Percentiles rank a stretch among this genome's conserved stretches.
Evolutionary conservation across 2,113 vertebrate genomes (phyloP).

Genomic region (Menidia beryllina): DNA sequence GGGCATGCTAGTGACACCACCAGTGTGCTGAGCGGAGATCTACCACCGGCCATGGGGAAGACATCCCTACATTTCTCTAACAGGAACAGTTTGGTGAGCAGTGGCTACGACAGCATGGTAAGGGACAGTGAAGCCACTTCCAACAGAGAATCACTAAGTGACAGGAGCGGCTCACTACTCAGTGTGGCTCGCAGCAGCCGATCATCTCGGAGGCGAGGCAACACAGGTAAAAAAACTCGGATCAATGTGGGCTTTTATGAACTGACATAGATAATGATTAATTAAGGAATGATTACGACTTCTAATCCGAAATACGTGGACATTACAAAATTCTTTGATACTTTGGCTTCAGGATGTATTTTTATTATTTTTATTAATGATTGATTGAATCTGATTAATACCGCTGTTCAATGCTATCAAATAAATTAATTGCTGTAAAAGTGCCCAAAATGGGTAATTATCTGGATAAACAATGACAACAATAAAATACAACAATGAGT

Average conservation of each 20-base stretch:
- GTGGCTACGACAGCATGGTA: slow-evolving; percentile 94
- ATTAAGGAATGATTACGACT: slow-evolving; percentile 1
- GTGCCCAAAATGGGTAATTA: no score
- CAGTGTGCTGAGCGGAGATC: slow-evolving; percentile 94
- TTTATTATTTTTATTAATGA: no score
- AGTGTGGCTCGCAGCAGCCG: slow-evolving; percentile 81
- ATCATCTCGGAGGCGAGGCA: slow-evolving; percentile 87
- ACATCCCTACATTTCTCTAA: slow-evolving; percentile 94
- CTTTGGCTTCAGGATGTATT: no score
- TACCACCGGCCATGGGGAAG: slow-evolving; percentile 97
- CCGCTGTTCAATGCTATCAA: no score
- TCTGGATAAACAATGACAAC: no score
- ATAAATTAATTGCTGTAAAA: no score
- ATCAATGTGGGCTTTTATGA: not conserved
- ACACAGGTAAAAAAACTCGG: slow-evolving; percentile 82
- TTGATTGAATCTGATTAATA: no score
- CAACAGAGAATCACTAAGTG: slow-evolving; percentile 86
- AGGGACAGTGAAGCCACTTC: slow-evolving; percentile 94
- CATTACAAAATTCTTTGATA: not conserved
- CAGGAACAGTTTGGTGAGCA: slow-evolving; percentile 87
- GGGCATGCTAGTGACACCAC: slow-evolving; percentile 96
- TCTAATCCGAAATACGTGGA: not conserved
- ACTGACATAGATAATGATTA: slow-evolving; percentile 2
- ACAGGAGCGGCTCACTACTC: slow-evolving; percentile 75
- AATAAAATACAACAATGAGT: not conserved